These are phyloP conservation scores for Sinohyriopsis cumingii DNA, from an alignment of 2,888 invertebrate genomes.

Conservation along the genomic window DNA sequence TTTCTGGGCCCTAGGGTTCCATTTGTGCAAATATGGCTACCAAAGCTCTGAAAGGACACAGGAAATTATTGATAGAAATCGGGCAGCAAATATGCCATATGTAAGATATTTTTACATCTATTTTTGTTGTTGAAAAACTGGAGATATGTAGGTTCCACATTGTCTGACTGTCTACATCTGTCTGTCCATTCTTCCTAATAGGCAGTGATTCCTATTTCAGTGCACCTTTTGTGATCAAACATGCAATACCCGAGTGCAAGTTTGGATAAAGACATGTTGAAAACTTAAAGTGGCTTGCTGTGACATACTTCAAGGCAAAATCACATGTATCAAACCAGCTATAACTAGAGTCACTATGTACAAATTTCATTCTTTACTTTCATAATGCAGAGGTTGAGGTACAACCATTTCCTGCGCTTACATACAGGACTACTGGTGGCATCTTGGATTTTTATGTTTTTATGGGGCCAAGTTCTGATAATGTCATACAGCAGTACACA, in stretches of 20 bases:
- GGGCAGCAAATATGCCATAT: constrained; percentile 54
- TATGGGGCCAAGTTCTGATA: constrained; percentile 80
- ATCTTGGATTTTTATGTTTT: constrained; percentile 84
- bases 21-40: constrained; percentile 80
- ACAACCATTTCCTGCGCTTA: constrained; percentile 83
- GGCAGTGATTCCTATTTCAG: constrained; percentile 56
- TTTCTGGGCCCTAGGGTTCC: constrained; percentile 90
- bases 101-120: constrained; percentile 17
- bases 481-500: constrained; percentile 69
- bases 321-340: too few relatives aligned
- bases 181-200: background rate
- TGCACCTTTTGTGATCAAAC: too few relatives aligned
- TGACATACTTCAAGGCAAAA: too few relatives aligned
- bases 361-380: too few relatives aligned
- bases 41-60: constrained; percentile 41
- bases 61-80: constrained; percentile 46
- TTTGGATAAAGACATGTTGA: too few relatives aligned
- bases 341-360: too few relatives aligned
- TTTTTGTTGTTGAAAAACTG: constrained; percentile 43
- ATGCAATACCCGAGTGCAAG: too few relatives aligned
- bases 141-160: constrained; percentile 29
- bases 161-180: background rate
- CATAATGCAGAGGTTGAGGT: constrained; percentile 14
- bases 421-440: constrained; percentile 86
- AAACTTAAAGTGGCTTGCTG: too few relatives aligned